Evolutionary conservation across 2,113 vertebrate genomes (phyloP), one percentile per base, ranked within the genome.

Genomic region (Lepus americanus): DNA sequence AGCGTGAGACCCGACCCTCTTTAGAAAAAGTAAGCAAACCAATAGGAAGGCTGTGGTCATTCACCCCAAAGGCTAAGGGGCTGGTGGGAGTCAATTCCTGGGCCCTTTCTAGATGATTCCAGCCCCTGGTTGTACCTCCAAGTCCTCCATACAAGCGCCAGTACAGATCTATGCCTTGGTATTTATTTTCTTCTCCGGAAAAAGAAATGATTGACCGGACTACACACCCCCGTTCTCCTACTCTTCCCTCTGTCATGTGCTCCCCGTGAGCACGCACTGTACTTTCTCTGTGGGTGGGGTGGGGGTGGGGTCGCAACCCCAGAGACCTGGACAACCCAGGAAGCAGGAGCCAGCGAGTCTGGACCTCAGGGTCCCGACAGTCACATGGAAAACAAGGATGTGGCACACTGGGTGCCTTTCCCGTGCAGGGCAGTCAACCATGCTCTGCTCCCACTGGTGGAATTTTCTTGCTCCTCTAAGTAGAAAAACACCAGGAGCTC

Each of bases 381-480:
- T 9, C 0, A 78, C 73, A 44, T 23, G 22, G 90, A n/a, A 55
- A 72, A 90, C 69, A 70, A 72, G 89, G 29, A 80, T 22, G 0
- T 88, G 53, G 53, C n/a, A 36, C 0, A 59, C 67, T 22, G 76
- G 39, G 2, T 66, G 49, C 72, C 94, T 82, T 92, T 94, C 88
- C 90, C 33, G 0, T 27, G 44, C 25, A 61, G 87, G 85, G 77
- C 94, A 64, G 55, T 97, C 64, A 77, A 19, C 13, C 29, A 0
- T 9, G 0, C 89, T 90, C 90, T 94, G 93, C 94, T 94, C 6
- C 79, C 84, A 36, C 84, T 86, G 82, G 95, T 96, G 95, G 88
- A 79, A 87, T 97, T 98, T 98, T 95, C 81, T 97, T 95, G 67
- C 70, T 96, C 82, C 67, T 96, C 94, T 97, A 81, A 96, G 97